These are phyloP conservation scores for Bilobella aurantiaca DNA, from an alignment of 1,140 invertebrate genomes.

Conservation along the genomic window DNA sequence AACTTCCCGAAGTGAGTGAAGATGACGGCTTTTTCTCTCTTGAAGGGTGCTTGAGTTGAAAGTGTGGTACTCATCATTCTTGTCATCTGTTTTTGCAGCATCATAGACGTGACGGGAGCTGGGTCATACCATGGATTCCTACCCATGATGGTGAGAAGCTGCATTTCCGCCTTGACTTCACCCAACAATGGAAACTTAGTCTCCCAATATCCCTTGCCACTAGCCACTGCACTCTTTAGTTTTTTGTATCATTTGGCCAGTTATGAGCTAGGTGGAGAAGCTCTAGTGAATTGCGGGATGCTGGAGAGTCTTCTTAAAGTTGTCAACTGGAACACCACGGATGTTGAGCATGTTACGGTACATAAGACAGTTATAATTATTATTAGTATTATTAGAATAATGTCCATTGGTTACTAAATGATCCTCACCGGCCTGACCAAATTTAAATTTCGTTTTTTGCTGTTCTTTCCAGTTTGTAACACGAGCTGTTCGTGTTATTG, in stretches of 20 bases:
- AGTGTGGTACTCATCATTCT: conserved; percentile 32
- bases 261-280: conserved; percentile 78
- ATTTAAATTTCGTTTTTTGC: no score
- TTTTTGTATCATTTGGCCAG: conserved; percentile 84
- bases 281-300: conserved; percentile 79
- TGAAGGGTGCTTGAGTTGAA: no score
- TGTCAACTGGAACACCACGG: conserved; percentile 74
- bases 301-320: conserved; percentile 82
- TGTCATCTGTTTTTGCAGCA: conserved; percentile 44
- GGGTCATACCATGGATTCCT: conserved; percentile 81
- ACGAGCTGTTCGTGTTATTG: conserved; percentile 79
- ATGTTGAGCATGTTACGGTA: conserved; percentile 80
- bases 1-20: conserved; percentile 71
- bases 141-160: conserved; percentile 70
- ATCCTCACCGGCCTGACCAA: no score
- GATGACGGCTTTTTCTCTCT: no score
- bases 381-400: no score
- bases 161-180: conserved; percentile 64
- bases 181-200: conserved; percentile 39
- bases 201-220: conserved; percentile 57
- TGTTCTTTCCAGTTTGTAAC: conserved; percentile 64
- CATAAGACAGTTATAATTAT: no score
- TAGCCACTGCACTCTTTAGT: conserved; percentile 80
- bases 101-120: conserved; percentile 81
- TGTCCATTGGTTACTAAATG: no score